These are phyloP conservation scores for Spodoptera picta DNA, from an alignment of 2,888 invertebrate genomes.

Conservation along the genomic window DNA sequence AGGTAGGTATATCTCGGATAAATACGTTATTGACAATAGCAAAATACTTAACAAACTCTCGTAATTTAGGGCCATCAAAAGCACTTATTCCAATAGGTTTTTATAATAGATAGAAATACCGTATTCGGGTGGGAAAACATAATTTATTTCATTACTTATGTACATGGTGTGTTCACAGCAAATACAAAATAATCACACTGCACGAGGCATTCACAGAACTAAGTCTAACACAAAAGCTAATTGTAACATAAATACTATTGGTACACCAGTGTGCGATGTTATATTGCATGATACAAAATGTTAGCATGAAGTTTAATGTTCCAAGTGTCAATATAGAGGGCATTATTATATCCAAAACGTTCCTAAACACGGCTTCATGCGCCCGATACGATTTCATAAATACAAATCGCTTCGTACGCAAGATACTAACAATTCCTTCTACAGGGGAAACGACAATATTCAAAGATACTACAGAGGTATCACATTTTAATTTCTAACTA, in stretches of 20 bases:
- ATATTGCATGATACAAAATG: constrained; percentile 72
- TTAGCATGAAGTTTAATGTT: constrained; percentile 67
- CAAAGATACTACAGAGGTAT: constrained; percentile 73
- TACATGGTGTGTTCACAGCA: constrained; percentile 80
- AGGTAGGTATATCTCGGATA: no score
- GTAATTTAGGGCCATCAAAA: no score
- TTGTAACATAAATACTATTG: constrained; percentile 65
- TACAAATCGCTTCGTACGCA: constrained; percentile 47
- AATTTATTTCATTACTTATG: constrained; percentile 82
- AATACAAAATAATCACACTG: constrained; percentile 76
- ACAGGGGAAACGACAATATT: constrained; percentile 65
- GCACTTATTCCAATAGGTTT: constrained; percentile 6
- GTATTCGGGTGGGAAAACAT: constrained; percentile 80
- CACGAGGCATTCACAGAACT: constrained; percentile 63
- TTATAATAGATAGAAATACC: constrained; percentile 38
- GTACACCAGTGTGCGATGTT: constrained; percentile 74
- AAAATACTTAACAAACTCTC: no score
- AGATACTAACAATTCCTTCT: constrained; percentile 65
- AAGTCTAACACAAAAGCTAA: constrained; percentile 76
- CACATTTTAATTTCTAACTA: constrained; percentile 74
- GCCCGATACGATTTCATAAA: constrained; percentile 30
- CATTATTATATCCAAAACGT: constrained; percentile 47
- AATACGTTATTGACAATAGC: no score
- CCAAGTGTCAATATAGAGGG: constrained; percentile 49
- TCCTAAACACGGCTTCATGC: constrained; percentile 29